phyloP scores from a whole-genome alignment of 1,140 invertebrate species.

The Plutomurus gul region DNA sequence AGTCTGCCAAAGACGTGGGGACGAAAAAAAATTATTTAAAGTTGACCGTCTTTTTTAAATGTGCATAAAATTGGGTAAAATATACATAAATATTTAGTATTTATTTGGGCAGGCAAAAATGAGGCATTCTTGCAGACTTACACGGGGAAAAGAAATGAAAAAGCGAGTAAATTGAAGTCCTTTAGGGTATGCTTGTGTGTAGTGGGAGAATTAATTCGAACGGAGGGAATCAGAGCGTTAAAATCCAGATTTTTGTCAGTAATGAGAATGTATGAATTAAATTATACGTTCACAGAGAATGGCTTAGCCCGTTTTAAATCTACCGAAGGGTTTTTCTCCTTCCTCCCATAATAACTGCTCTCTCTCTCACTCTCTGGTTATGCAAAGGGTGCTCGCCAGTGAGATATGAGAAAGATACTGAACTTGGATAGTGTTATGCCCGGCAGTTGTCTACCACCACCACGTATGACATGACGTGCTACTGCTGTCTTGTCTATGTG shows the following conservation, averaged over 20 bases:
- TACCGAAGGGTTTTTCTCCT: neutral
- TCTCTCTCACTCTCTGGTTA: neutral
- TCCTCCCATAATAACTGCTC: neutral
- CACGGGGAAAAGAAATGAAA: no score
- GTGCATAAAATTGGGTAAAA: no score
- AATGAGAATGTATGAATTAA: constrained; percentile 23
- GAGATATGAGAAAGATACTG: constrained; percentile 4
- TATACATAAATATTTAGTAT: no score
- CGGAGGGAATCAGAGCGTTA: neutral
- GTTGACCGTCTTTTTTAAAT: no score
- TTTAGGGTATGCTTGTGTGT: neutral
- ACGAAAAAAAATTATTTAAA: no score
- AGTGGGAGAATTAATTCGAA: neutral
- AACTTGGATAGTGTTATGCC: neutral
- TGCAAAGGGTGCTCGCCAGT: neutral
- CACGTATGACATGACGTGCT: neutral
- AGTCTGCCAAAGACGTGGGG: no score
- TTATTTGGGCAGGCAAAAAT: no score
- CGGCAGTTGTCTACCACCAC: neutral
- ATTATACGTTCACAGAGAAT: constrained; percentile 21
- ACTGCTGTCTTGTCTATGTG: no score
- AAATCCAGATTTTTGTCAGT: constrained; percentile 11
- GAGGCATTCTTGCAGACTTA: no score
- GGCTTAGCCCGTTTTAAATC: constrained; percentile 17
- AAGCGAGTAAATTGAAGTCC: neutral